Conservation (phyloP, 2,797 vertebrate species). For the Acrossocheilus wenchowensis region DNA sequence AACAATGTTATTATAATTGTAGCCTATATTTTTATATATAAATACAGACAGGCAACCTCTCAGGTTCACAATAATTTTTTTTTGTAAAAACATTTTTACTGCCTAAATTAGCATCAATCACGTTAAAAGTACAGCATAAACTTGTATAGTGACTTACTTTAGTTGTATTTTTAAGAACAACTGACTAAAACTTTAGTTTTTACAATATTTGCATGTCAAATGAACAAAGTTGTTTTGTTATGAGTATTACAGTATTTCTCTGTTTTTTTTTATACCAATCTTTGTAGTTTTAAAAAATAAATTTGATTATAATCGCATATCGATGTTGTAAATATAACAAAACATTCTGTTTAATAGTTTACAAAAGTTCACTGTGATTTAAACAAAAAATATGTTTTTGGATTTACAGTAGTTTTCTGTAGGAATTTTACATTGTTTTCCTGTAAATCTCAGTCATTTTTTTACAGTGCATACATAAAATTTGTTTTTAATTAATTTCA, state of each 20-base stretch:
- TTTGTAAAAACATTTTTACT: neutral
- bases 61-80: slow-evolving; percentile 1
- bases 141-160: slow-evolving; percentile 50
- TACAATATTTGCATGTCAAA: slow-evolving; percentile 53
- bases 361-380: neutral
- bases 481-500: too few species aligned
- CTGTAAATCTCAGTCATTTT: too few species aligned
- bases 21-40: slow-evolving; percentile 14
- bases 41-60: neutral
- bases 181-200: slow-evolving; percentile 49
- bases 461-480: too few species aligned
- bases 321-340: slow-evolving; percentile 16
- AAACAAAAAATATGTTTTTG: too few species aligned
- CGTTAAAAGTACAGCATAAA: slow-evolving; percentile 52
- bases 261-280: neutral
- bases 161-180: slow-evolving; percentile 47
- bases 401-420: too few species aligned
- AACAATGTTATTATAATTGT: slow-evolving; percentile 21
- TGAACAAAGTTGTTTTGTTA: slow-evolving; percentile 35
- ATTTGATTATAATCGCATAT: slow-evolving; percentile 30
- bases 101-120: slow-evolving; percentile 51
- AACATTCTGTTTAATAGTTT: slow-evolving; percentile 17
- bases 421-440: too few species aligned
- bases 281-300: slow-evolving; percentile 34
- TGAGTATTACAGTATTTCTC: slow-evolving; percentile 28